These are phyloP conservation scores for Polypedilum pembai DNA, from an alignment of 1,140 invertebrate genomes.

Conservation along the genomic window DNA sequence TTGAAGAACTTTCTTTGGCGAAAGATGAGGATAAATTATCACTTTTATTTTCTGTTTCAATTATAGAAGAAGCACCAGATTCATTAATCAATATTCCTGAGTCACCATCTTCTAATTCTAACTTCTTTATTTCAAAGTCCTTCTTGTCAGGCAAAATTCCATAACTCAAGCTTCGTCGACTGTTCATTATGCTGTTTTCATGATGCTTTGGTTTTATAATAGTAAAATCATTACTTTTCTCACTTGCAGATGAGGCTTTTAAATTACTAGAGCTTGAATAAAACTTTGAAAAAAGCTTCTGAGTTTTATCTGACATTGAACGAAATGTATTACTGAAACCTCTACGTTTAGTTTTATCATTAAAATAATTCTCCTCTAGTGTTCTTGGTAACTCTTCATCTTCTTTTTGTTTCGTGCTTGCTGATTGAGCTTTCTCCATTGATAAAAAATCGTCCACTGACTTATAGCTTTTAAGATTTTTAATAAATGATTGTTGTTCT, in stretches of 20 bases:
- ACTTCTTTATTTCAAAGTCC: background rate
- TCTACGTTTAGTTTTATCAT: background rate
- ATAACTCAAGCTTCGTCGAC: conserved; percentile 2
- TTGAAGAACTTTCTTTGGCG: conserved; percentile 33
- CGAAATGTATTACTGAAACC: conserved; percentile 29
- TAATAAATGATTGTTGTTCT: background rate
- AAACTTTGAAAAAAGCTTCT: conserved; percentile 11
- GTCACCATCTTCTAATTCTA: conserved; percentile 54
- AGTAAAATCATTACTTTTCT: conserved; percentile 33
- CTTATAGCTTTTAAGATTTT: background rate
- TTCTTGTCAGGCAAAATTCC: background rate
- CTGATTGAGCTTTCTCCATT: background rate
- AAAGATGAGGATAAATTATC: background rate
- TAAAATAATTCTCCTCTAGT: background rate
- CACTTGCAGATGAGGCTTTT: conserved; percentile 28
- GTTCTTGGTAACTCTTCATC: background rate
- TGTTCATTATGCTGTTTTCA: background rate
- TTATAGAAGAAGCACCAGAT: conserved; percentile 57
- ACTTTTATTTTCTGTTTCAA: conserved; percentile 46
- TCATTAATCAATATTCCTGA: conserved; percentile 68
- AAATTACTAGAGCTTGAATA: background rate
- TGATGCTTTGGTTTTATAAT: background rate
- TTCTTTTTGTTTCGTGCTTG: background rate
- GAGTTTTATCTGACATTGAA: conserved; percentile 13
- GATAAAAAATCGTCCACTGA: conserved; percentile 9